These are phyloP conservation scores for Druceiella hillmani DNA, from an alignment of 2,888 invertebrate species.

Conservation along the genomic window DNA sequence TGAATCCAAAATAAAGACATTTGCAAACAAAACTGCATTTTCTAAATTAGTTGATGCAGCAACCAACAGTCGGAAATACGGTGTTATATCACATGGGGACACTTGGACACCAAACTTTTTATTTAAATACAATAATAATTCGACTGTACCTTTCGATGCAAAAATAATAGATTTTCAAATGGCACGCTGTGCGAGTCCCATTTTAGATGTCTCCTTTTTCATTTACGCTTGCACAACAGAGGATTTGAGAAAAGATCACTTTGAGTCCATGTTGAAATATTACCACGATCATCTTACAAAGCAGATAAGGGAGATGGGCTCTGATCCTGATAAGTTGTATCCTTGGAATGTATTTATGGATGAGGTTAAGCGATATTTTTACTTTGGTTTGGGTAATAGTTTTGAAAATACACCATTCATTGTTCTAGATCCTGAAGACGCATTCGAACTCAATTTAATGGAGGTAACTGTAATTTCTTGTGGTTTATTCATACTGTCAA, in stretches of 20 bases:
- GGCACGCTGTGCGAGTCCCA: slow-evolving; percentile 51
- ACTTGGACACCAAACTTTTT: slow-evolving; percentile 74
- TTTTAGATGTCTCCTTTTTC: slow-evolving; percentile 55
- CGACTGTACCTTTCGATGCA: slow-evolving; percentile 34
- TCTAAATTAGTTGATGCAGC: slow-evolving; percentile 44
- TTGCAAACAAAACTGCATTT: slow-evolving; percentile 47
- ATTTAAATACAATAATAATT: slow-evolving; percentile 34
- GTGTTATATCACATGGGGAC: slow-evolving; percentile 66
- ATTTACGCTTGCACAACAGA: slow-evolving; percentile 58
- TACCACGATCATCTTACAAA: slow-evolving; percentile 35
- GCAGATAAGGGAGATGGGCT: background rate
- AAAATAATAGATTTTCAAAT: slow-evolving; percentile 69
- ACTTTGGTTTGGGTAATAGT: slow-evolving; percentile 17
- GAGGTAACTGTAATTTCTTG: no score
- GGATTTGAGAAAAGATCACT: slow-evolving; percentile 50
- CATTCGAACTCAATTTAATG: slow-evolving; percentile 46
- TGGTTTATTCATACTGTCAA: background rate
- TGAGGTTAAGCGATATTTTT: background rate
- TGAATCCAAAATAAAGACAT: slow-evolving; percentile 49
- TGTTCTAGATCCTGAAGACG: slow-evolving; percentile 46
- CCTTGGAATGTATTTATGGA: background rate
- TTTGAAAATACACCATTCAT: slow-evolving; percentile 51
- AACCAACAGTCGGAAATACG: slow-evolving; percentile 33
- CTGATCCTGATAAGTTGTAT: background rate
- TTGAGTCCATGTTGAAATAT: slow-evolving; percentile 51